Conservation (phyloP, 2,888 invertebrate species). For the Magallana nippona region DNA sequence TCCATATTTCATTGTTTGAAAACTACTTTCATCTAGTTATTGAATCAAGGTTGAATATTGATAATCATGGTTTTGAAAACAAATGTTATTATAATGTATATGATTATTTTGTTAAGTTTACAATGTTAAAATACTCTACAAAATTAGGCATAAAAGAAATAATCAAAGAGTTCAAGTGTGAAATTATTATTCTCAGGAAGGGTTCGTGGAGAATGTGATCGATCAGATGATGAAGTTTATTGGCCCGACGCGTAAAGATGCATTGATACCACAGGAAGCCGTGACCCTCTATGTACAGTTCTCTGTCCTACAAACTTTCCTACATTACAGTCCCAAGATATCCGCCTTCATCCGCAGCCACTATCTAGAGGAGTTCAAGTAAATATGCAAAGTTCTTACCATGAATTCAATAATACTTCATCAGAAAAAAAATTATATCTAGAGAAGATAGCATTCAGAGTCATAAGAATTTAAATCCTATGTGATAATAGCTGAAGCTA, state of each 20-base stretch:
- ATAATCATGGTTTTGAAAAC: no score
- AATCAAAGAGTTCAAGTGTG: no score
- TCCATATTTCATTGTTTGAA: not conserved
- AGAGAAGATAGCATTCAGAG: no score
- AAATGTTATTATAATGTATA: no score
- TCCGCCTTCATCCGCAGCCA: slow-evolving; percentile 68
- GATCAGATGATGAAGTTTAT: slow-evolving; percentile 71
- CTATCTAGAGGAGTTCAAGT: slow-evolving; percentile 78
- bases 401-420: no score
- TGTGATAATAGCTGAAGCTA: no score
- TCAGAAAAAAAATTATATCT: no score
- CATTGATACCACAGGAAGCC: slow-evolving; percentile 70
- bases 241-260: slow-evolving; percentile 65
- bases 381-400: slow-evolving; percentile 46
- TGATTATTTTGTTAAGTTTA: no score
- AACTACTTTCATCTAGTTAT: no score
- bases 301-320: slow-evolving; percentile 71
- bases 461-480: no score
- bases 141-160: not conserved
- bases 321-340: slow-evolving; percentile 69
- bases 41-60: no score
- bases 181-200: slow-evolving; percentile 64
- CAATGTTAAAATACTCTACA: not conserved
- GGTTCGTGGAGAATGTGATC: slow-evolving; percentile 72
- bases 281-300: slow-evolving; percentile 75